Evolutionary conservation across 2,113 vertebrate species (phyloP), one percentile per base, ranked within the genome.

Genomic region (Hiodon tergisus): DNA sequence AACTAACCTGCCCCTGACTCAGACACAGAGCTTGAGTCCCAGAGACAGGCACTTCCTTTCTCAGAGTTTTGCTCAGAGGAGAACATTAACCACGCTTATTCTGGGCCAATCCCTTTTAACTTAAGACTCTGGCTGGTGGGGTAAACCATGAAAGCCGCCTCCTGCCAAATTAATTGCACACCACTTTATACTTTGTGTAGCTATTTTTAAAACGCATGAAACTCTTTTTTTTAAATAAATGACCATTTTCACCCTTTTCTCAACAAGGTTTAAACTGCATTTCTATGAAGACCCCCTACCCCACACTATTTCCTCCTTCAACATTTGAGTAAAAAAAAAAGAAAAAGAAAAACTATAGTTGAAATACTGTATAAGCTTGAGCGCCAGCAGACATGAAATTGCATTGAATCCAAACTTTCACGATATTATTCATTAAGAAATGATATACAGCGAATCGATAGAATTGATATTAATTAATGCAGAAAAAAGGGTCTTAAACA

Each of bases 1-100:
- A 92, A 90, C 85, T 86, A 90, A 85, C 54, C 76, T 84, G 84
- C 86, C 85, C 81, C 81, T 90, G 88, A 89, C 89, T 86, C 86
- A 88, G 85, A 84, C 84, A 58, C 86, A 84, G 3, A 1, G 52
- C 62, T 55, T 67, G 63, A 8, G 5, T 47, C 10, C 71, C 80
- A 83, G 80, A 14, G 16, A 9, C 47, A 14, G 13, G 48, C 46
- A 53, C 47, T 46, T 17, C 50, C 17, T 66, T 17, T 52, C 46
- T 53, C 67, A 66, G 9, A 2, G 6, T 53, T 14, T 3, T 10
- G 17, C 53, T n/a, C 55, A n/a, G 54, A 17, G 57, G 71, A 72
- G 47, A 16, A 55, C 47, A 16, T n/a, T 16, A 72, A 11, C 59
- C 59, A 46, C 47, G n/a, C 58, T 47, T n/a, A 31, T 14, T 17